phyloP scores from a whole-genome alignment of 1,140 invertebrate species.

The Oncopodura yosiiana region DNA sequence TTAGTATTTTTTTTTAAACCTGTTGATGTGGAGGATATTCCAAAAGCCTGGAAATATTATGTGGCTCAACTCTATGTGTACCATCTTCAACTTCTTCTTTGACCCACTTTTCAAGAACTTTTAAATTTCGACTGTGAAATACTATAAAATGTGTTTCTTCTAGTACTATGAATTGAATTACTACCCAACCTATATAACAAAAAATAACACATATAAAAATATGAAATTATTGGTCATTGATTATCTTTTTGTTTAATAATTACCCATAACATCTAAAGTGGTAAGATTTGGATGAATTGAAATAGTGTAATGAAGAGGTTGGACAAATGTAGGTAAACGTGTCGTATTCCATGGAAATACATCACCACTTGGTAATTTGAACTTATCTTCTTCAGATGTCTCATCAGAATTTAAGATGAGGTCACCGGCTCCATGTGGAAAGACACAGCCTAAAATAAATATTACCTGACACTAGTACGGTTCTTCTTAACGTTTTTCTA shows the following conservation, averaged over 20 bases:
- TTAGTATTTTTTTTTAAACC: conserved; percentile 28
- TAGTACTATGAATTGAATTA: conserved; percentile 51
- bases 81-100: conserved; percentile 33
- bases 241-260: conserved; percentile 31
- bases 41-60: conserved; percentile 60
- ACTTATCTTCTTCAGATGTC: conserved; percentile 35
- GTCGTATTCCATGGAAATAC: conserved; percentile 82
- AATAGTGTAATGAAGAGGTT: conserved; percentile 76
- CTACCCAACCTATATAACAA: conserved; percentile 40
- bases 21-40: conserved; percentile 75
- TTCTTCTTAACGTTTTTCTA: not conserved
- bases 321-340: conserved; percentile 66
- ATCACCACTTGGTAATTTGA: conserved; percentile 58
- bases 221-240: too few relatives aligned
- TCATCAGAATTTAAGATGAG: conserved; percentile 23
- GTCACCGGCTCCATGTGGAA: conserved; percentile 41
- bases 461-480: not conserved
- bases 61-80: conserved; percentile 45
- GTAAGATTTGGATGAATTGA: conserved; percentile 89
- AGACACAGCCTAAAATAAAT: conserved; percentile 53
- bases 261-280: conserved; percentile 75
- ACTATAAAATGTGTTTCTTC: conserved; percentile 80
- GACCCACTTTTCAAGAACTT: conserved; percentile 61
- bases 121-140: conserved; percentile 79
- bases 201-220: too few relatives aligned